These are phyloP conservation scores for Apostichopus parvimensis DNA, from an alignment of 35 echinoderm and acorn worm species.

Conservation along the genomic window DNA sequence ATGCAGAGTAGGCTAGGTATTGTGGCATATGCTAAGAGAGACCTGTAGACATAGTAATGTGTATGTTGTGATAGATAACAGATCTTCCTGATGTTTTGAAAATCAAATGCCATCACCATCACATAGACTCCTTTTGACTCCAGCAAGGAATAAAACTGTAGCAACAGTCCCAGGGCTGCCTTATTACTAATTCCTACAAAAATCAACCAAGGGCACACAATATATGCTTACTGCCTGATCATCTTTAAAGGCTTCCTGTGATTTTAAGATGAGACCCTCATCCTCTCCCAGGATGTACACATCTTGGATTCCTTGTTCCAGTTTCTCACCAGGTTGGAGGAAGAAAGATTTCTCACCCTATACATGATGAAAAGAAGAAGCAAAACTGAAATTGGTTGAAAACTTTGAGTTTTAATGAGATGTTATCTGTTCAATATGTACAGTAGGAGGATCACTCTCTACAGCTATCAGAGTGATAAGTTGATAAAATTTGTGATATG, in stretches of 20 bases:
- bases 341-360: constrained; percentile 99
- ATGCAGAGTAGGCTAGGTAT: no score
- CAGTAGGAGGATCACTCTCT: no score
- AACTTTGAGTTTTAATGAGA: no score
- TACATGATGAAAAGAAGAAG: background rate
- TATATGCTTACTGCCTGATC: constrained; percentile 28
- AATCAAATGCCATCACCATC: no score
- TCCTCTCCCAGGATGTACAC: constrained; percentile 96
- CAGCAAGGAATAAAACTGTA: no score
- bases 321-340: constrained; percentile 91
- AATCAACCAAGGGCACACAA: background rate
- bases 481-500: no score
- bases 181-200: background rate
- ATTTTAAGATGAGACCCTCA: constrained; percentile 89
- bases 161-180: background rate
- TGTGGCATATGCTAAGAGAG: no score
- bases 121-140: no score
- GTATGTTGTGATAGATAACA: background rate
- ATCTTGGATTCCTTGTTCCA: constrained; percentile 94
- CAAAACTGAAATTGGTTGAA: no score
- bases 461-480: no score
- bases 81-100: background rate
- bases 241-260: constrained; percentile 91
- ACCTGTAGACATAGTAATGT: no score
- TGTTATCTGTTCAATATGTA: no score